Conservation (phyloP, 1,140 invertebrate species). For the Eurosta solidaginis region DNA sequence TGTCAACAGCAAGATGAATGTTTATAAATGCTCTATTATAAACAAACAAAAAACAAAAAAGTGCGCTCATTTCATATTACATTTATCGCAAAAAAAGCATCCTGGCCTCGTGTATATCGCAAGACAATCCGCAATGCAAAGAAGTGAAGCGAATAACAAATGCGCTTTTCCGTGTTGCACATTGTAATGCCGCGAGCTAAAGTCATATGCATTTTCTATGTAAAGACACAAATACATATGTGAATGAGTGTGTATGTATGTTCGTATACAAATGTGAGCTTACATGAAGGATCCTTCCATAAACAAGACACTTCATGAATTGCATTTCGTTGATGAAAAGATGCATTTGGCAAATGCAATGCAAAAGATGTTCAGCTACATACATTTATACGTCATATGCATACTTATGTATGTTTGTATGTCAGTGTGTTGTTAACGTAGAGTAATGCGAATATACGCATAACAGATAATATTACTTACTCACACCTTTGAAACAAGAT, state of each 20-base stretch:
- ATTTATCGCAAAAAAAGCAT: neutral
- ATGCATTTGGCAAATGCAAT: neutral
- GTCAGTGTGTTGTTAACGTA: too few species aligned
- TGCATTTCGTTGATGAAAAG: constrained; percentile 9
- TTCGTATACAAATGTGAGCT: too few species aligned
- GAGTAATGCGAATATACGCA: neutral
- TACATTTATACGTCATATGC: too few species aligned
- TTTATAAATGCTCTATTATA: neutral
- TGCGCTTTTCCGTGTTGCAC: neutral
- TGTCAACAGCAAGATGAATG: constrained; percentile 6
- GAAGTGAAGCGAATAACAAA: neutral
- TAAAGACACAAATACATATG: neutral
- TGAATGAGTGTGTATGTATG: neutral
- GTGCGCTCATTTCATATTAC: too few species aligned
- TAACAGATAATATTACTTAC: constrained; percentile 24
- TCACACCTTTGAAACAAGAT: neutral
- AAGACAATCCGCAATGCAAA: neutral
- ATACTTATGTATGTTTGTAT: too few species aligned
- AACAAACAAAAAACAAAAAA: neutral
- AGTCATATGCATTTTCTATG: neutral
- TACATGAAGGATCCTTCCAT: neutral
- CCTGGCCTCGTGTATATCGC: neutral
- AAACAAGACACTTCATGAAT: constrained; percentile 15
- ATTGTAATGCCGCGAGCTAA: constrained; percentile 7
- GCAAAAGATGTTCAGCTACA: too few species aligned